phyloP scores from a whole-genome alignment of 2,888 invertebrate species.

The Drosophila buzzatii region DNA sequence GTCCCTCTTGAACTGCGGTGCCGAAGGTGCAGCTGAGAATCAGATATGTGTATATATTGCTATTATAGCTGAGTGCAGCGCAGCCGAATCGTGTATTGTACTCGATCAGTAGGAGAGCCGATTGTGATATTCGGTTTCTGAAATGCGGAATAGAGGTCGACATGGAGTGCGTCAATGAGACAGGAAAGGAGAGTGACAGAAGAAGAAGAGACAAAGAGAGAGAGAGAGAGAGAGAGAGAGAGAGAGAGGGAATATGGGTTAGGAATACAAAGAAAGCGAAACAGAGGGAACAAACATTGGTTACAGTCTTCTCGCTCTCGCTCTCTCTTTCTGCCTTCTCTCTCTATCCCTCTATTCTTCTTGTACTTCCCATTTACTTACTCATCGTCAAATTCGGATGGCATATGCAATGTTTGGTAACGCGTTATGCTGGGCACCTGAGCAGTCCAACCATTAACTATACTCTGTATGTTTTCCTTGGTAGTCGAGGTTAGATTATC shows the following conservation, averaged over 20 bases:
- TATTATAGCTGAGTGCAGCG: constrained; percentile 10
- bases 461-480: background rate
- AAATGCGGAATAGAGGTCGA: background rate
- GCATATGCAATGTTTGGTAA: constrained; percentile 16
- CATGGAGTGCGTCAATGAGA: background rate
- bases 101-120: constrained; percentile 41
- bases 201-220: too few species aligned
- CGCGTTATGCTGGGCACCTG: constrained; percentile 19
- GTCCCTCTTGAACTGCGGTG: constrained; percentile 19
- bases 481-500: background rate
- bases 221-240: too few species aligned
- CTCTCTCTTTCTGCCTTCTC: background rate
- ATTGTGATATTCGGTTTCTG: constrained; percentile 1
- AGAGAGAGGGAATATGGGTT: too few species aligned
- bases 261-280: background rate
- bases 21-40: constrained; percentile 42
- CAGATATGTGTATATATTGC: background rate
- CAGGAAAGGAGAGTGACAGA: too few species aligned
- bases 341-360: background rate
- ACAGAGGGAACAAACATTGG: background rate
- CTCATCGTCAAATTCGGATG: background rate
- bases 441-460: constrained; percentile 6
- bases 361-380: background rate
- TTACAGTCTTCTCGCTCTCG: background rate
- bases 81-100: constrained; percentile 45